Evolutionary conservation across 2,113 vertebrate genomes (phyloP).

Genomic region (Apaloderma vittatum): DNA sequence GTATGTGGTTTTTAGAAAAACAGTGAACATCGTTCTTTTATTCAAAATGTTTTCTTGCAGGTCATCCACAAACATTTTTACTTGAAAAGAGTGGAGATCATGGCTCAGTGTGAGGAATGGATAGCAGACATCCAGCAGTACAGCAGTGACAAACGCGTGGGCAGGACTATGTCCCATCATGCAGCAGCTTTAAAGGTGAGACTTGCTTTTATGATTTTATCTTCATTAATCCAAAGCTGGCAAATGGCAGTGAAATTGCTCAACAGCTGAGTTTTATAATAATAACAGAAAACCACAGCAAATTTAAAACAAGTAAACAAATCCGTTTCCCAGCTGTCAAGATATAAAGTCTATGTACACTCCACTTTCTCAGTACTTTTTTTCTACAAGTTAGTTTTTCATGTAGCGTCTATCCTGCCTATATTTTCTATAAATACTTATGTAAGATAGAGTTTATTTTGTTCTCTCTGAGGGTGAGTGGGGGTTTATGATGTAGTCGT

Average conservation of each 20-base stretch:
- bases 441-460: not conserved
- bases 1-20: not conserved
- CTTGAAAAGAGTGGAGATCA: conserved; percentile 96
- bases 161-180: conserved; percentile 98
- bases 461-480: not conserved
- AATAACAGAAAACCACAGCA: not conserved
- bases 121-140: conserved; percentile 99
- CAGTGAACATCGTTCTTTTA: not conserved
- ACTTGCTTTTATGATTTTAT: not conserved
- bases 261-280: not conserved
- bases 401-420: not conserved
- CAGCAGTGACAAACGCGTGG: conserved; percentile 98
- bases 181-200: conserved; percentile 96
- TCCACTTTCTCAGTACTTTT: not conserved
- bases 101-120: conserved; percentile 98
- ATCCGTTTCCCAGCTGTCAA: not conserved
- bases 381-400: not conserved
- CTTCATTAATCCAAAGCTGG: not conserved
- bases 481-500: not conserved
- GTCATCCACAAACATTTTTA: conserved; percentile 99
- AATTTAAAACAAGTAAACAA: not conserved
- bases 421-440: not conserved
- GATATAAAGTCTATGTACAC: not conserved
- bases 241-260: not conserved
- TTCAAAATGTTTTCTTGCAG: conserved; percentile 69